Percentiles rank a stretch among this genome's conserved stretches.
Evolutionary conservation across 2,797 vertebrate genomes (phyloP).

Genomic region (Ceyx erithaca): DNA sequence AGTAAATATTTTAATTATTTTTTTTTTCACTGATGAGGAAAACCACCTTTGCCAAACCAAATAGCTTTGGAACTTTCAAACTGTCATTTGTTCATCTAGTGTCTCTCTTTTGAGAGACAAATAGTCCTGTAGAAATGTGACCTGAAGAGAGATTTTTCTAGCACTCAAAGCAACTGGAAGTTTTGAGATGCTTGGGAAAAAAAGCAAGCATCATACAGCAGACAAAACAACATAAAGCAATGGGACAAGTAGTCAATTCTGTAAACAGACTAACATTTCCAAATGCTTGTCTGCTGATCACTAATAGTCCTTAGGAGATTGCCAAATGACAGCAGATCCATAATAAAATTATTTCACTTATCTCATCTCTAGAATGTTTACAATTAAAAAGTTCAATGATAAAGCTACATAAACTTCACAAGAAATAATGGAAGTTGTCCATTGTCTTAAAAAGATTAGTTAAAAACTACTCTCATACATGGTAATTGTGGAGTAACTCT

Average conservation of each 20-base stretch:
- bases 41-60: background rate
- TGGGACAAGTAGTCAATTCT: background rate
- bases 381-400: background rate
- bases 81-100: background rate
- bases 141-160: background rate
- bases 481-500: background rate
- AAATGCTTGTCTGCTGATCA: background rate
- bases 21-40: background rate
- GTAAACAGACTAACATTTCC: background rate
- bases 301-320: background rate
- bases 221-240: background rate
- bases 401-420: background rate
- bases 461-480: background rate
- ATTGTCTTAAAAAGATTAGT: background rate
- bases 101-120: background rate
- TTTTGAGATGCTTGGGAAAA: background rate
- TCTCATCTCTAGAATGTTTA: conserved; percentile 10
- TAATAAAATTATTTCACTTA: background rate
- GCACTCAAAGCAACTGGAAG: background rate
- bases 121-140: background rate
- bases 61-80: background rate
- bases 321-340: background rate
- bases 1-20: background rate
- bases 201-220: background rate
- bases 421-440: background rate